Base-by-base conservation (phyloP, 2,888 invertebrate species). In the Zaprionus lineosus region DNA sequence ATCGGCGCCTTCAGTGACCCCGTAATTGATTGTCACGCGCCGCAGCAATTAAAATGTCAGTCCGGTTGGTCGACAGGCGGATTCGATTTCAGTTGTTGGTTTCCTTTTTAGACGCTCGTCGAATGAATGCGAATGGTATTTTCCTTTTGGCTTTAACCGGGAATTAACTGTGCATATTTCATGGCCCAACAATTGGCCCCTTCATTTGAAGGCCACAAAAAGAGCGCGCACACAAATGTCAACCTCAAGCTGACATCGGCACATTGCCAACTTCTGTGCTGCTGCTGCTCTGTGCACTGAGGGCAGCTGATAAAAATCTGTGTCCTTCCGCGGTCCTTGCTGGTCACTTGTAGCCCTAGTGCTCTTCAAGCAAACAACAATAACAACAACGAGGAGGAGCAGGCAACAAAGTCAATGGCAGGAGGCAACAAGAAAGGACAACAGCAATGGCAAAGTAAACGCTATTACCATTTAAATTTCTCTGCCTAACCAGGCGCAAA, bases 31-130 rank as follows among this genome's bases (percentile, higher is more conserved):
- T 84, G 76, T 76, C 74, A 81, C 64, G 58, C 59, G 61, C 73
- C 68, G 76, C 81, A 76, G 63, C 73, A 81, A 81, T 76, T 81
- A 81, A 72, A 84, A 66, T 68, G 84, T 76, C 81, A 72, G 64
- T 28, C 41, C 41, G 51, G 31, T 18, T 51, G 52, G 31, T 18
- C 55, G 52, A 69, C 63, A 39, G 53, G 7, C 47, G 47, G 24
- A 36, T 50, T 44, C 56, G 46, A 48, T 36, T 53, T 53, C 74
- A 50, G 33, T 69, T 37, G 12, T 47, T 52, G 16, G 50, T 12
- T 31, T 63, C 34, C 36, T 50, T 41, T 50, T 43, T 43, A 28
- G 21, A 24, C 29, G n/a, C n/a, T n/a, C n/a, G n/a, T n/a, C n/a
- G n/a, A n/a, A n/a, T n/a, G n/a, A n/a, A n/a, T n/a, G n/a, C 16